Evolutionary conservation across 2,888 invertebrate species (phyloP), one percentile per base, ranked within the genome.

Genomic region (Caenorhabditis sp.): DNA sequence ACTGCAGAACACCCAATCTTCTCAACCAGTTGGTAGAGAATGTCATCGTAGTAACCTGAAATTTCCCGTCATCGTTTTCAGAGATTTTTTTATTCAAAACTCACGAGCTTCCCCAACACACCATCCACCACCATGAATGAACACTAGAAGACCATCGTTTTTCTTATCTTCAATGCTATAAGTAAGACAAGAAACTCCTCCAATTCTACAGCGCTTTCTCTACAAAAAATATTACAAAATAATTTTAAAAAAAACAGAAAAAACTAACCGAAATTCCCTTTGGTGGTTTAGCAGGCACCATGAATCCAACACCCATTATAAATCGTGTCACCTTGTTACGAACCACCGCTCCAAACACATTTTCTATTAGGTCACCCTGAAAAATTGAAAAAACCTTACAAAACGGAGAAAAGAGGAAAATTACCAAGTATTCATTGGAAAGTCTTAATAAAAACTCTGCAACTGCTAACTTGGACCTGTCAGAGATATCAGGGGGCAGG

Each of bases 61-160:
- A 32, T 6, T 32, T 32, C 32, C 32, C 32, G 32, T 32, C 32
- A 9, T 32, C 32, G 32, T 32, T 32, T 32, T 32, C 32, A 32
- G 9, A n/a, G n/a, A n/a, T n/a, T n/a, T 32, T 9, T 4, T 32
- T 32, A 6, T 9, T 9, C 4, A 32, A 40, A 40, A 40, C 81
- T 74, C 35, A 80, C 74, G 40, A 18, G 76, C 67, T 62, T 74
- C 62, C 15, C 79, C 82, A 11, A 72, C 60, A 61, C 79, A 68
- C 74, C 76, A 79, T 37, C 76, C 77, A 26, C 90, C 90, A 28
- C 90, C 90, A 69, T 90, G 90, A 58, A 91, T 89, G 70, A 86
- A 90, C 51, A 90, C 82, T 24, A 90, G 47, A 22, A 84, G 69
- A 11, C 77, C 82, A 44, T 87, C 84, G 8, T 80, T 60, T 60